Conservation (phyloP, 1,140 invertebrate genomes). For the Formica exsecta region DNA sequence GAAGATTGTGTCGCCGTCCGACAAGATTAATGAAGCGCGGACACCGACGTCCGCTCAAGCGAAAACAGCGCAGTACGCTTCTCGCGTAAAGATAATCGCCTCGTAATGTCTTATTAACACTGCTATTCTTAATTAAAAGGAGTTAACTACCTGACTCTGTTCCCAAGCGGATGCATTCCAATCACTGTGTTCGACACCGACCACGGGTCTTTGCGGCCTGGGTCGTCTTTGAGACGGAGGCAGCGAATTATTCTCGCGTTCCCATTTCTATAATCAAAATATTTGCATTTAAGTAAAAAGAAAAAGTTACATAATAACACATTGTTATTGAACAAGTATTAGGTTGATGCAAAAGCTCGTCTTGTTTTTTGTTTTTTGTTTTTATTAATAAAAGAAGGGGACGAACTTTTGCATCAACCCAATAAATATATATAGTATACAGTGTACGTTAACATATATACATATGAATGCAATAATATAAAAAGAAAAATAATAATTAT, state of each 20-base stretch:
- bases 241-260: slow-evolving; percentile 89
- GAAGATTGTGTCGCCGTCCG: background rate
- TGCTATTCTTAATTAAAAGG: background rate
- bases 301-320: background rate
- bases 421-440: background rate
- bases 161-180: slow-evolving; percentile 88
- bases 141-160: slow-evolving; percentile 86
- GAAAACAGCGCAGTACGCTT: background rate
- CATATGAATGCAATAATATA: background rate
- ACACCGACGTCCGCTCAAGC: background rate
- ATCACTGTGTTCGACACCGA: slow-evolving; percentile 83
- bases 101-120: background rate
- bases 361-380: too few relatives aligned
- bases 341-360: too few relatives aligned
- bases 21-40: slow-evolving; percentile 34
- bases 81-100: background rate
- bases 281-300: background rate
- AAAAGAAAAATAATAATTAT: background rate
- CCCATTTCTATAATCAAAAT: slow-evolving; percentile 88
- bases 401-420: too few relatives aligned
- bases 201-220: slow-evolving; percentile 88
- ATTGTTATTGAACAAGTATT: slow-evolving; percentile 4
- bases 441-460: too few relatives aligned
- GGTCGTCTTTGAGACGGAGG: slow-evolving; percentile 87
- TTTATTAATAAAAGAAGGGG: too few relatives aligned